Evolutionary conservation across 2,888 invertebrate species (phyloP).

Genomic region (Pammene aurita): DNA sequence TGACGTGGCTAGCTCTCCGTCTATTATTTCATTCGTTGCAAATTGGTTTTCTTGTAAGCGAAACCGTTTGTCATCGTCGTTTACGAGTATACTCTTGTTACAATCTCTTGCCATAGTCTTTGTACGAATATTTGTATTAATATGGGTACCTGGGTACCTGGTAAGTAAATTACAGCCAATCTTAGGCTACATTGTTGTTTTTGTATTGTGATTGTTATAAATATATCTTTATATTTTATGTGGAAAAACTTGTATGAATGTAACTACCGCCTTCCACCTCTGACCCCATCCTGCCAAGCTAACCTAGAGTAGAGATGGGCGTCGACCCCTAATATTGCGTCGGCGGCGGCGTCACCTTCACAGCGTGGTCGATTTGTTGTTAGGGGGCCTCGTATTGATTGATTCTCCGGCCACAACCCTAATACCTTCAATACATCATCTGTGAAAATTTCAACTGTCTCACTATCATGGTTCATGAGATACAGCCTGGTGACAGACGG

Average conservation of each 20-base stretch:
- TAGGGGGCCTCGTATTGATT: too few relatives aligned
- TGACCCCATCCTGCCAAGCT: background rate
- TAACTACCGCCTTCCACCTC: constrained; percentile 8
- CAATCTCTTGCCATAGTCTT: constrained; percentile 25
- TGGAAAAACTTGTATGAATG: constrained; percentile 44
- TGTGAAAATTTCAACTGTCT: too few relatives aligned
- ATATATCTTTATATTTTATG: constrained; percentile 51
- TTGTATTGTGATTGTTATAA: constrained; percentile 45
- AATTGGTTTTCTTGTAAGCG: background rate
- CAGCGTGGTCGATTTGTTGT: too few relatives aligned
- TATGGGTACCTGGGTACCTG: background rate
- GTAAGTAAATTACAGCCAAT: constrained; percentile 11
- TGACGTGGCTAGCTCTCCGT: too few relatives aligned
- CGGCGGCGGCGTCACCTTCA: too few relatives aligned
- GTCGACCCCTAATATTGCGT: too few relatives aligned
- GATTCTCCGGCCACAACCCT: too few relatives aligned
- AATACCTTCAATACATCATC: too few relatives aligned
- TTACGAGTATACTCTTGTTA: constrained; percentile 31
- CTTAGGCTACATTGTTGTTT: constrained; percentile 38
- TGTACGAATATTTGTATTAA: constrained; percentile 27
- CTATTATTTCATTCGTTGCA: background rate
- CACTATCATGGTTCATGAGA: too few relatives aligned
- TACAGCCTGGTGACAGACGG: too few relatives aligned
- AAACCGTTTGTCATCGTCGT: constrained; percentile 21
- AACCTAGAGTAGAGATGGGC: too few relatives aligned